Evolutionary conservation across 2,888 invertebrate species (phyloP).

Genomic region (Hedychridium roseum): DNA sequence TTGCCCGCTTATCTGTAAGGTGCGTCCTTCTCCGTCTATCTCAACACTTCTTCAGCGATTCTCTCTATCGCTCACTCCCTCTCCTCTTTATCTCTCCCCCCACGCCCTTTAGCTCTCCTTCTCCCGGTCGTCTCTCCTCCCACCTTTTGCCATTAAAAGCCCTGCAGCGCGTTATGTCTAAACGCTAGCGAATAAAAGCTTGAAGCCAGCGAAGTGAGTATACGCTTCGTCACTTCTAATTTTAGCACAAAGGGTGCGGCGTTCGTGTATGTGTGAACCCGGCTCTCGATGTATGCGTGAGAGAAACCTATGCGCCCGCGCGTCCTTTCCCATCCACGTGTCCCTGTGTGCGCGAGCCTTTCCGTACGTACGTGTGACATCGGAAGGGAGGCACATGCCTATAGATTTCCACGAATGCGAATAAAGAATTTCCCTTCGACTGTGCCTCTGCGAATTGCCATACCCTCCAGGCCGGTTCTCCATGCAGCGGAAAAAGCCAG

Average conservation of each 20-base stretch:
- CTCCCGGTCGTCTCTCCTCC: not conserved
- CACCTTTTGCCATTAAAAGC: slow-evolving; percentile 31
- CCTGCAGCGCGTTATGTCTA: slow-evolving; percentile 40
- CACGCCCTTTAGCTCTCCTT: slow-evolving; percentile 4
- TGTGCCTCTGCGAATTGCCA: no score
- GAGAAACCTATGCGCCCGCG: no score
- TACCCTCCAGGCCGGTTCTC: no score
- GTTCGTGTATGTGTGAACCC: slow-evolving; percentile 20
- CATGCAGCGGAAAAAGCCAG: no score
- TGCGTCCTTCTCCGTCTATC: no score
- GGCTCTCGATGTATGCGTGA: not conserved
- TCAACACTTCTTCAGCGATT: no score
- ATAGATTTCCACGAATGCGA: no score
- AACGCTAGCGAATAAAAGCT: slow-evolving; percentile 48
- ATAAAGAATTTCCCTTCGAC: no score
- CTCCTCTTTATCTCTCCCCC: not conserved
- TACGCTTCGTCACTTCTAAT: slow-evolving; percentile 58
- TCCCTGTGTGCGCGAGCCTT: not conserved
- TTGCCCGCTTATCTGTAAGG: no score
- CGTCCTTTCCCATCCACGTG: not conserved
- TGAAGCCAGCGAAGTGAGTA: slow-evolving; percentile 51
- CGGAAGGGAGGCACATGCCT: no score
- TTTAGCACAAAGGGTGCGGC: slow-evolving; percentile 60
- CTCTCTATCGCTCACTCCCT: slow-evolving; percentile 3
- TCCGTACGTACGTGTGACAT: slow-evolving; percentile 2